Percentiles rank a stretch among this genome's conserved stretches.
These are phyloP conservation scores for Callipepla squamata DNA, from an alignment of 2,113 vertebrate species.

Conservation along the genomic window DNA sequence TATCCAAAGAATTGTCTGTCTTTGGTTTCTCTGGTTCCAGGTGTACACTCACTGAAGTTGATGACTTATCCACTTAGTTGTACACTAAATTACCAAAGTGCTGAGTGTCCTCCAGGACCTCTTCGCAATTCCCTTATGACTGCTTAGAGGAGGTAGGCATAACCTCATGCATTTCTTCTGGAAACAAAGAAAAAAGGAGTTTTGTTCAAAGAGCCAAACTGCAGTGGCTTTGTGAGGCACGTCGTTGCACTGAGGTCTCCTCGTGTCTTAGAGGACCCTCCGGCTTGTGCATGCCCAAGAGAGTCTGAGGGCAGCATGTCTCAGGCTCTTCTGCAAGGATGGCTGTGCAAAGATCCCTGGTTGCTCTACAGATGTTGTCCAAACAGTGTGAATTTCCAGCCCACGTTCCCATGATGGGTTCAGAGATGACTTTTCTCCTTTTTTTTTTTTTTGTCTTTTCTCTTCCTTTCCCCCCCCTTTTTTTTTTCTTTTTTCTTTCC, in stretches of 20 bases:
- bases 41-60: constrained; percentile 28
- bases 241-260: not conserved
- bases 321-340: accelerated
- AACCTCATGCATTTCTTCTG: not conserved
- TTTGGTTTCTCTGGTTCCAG: constrained; percentile 47
- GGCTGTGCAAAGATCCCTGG: not conserved
- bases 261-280: not conserved
- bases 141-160: constrained; percentile 17
- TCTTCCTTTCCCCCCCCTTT: accelerated
- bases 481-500: not conserved
- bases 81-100: constrained; percentile 55
- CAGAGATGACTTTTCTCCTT: constrained; percentile 6
- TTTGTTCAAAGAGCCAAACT: not conserved
- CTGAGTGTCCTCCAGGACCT: constrained; percentile 38
- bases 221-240: not conserved
- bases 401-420: not conserved
- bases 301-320: not conserved
- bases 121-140: not conserved
- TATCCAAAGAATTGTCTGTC: constrained; percentile 24
- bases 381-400: constrained; percentile 38
- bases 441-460: not conserved
- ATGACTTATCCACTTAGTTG: constrained; percentile 44
- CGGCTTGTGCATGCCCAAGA: not conserved
- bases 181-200: not conserved
- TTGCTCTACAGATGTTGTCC: not conserved